These are phyloP conservation scores for Sciurus vulgaris DNA, from an alignment of 2,797 vertebrate genomes.

Conservation along the genomic window DNA sequence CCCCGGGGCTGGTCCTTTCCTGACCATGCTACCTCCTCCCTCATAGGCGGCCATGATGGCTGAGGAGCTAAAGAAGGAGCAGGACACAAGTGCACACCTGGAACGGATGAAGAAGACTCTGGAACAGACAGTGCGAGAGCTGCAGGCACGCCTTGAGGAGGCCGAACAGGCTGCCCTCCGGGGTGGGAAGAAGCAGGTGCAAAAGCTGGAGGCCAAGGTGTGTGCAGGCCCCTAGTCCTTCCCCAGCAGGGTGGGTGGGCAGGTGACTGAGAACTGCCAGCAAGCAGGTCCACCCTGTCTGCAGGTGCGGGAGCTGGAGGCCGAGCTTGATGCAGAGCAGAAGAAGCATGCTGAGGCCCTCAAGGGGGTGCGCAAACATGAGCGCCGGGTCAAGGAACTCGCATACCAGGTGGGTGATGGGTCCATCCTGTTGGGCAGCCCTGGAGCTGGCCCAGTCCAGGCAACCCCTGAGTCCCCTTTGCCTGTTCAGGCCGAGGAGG, in stretches of 20 bases:
- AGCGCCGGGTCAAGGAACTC: constrained; percentile 94
- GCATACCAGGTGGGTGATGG: constrained; percentile 92
- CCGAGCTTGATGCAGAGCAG: constrained; percentile 93
- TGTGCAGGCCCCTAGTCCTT: background rate
- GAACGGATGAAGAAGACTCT: constrained; percentile 98
- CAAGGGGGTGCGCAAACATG: constrained; percentile 94
- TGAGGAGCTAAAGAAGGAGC: constrained; percentile 97
- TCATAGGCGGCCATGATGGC: constrained; percentile 96
- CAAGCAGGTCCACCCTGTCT: background rate
- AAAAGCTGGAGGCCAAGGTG: constrained; percentile 96
- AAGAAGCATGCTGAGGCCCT: constrained; percentile 91
- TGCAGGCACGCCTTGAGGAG: constrained; percentile 95
- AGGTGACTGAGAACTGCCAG: accelerated
- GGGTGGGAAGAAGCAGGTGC: constrained; percentile 97
- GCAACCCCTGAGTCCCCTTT: background rate
- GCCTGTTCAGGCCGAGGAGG: constrained; percentile 92
- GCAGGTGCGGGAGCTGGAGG: constrained; percentile 94
- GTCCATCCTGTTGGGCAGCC: accelerated
- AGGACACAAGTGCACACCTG: constrained; percentile 94
- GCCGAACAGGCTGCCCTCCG: constrained; percentile 96
- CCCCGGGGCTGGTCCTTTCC: background rate
- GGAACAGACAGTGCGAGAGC: constrained; percentile 96
- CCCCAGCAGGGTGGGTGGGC: background rate
- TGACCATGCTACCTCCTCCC: background rate
- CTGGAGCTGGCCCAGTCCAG: background rate